A percentile compares a stretch with the other conserved stretches of the same genome.
These are phyloP conservation scores for Drosophila chauvacae DNA, from an alignment of 1,140 invertebrate species.

Conservation along the genomic window DNA sequence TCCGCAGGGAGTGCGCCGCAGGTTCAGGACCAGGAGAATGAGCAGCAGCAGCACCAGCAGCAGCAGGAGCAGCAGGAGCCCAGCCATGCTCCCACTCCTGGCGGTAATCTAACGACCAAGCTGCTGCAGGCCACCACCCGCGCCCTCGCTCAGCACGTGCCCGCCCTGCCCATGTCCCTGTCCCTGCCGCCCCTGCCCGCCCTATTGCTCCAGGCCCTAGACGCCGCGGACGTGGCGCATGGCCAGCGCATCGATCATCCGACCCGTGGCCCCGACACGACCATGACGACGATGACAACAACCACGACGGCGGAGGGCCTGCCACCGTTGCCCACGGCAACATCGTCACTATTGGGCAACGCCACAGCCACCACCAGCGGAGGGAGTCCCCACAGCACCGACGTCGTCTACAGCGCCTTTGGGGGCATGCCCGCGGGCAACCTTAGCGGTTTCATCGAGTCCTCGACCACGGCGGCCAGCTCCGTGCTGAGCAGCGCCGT, in stretches of 20 bases:
- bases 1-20: slow-evolving; percentile 18
- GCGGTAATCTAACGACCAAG: slow-evolving; percentile 60
- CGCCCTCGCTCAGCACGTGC: slow-evolving; percentile 62
- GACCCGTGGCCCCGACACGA: slow-evolving; percentile 3
- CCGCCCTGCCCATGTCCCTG: slow-evolving; percentile 39
- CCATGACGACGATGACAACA: background rate
- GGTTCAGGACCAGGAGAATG: background rate
- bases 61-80: background rate
- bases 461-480: slow-evolving; percentile 65
- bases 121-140: slow-evolving; percentile 61
- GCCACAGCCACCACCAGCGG: slow-evolving; percentile 17
- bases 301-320: slow-evolving; percentile 5
- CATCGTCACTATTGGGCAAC: slow-evolving; percentile 8
- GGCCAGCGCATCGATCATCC: slow-evolving; percentile 44
- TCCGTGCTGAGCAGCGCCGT: slow-evolving; percentile 50
- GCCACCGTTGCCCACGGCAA: background rate
- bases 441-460: slow-evolving; percentile 70
- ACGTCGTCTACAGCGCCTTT: slow-evolving; percentile 49
- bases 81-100: background rate
- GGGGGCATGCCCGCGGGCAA: slow-evolving; percentile 31
- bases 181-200: slow-evolving; percentile 38
- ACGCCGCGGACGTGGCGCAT: slow-evolving; percentile 28
- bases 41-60: background rate
- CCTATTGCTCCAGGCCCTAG: slow-evolving; percentile 52
- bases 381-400: background rate